Percentiles rank a stretch among this genome's conserved stretches.
phyloP scores from a whole-genome alignment of 2,888 invertebrate species.

The Heliconius ethilla region DNA sequence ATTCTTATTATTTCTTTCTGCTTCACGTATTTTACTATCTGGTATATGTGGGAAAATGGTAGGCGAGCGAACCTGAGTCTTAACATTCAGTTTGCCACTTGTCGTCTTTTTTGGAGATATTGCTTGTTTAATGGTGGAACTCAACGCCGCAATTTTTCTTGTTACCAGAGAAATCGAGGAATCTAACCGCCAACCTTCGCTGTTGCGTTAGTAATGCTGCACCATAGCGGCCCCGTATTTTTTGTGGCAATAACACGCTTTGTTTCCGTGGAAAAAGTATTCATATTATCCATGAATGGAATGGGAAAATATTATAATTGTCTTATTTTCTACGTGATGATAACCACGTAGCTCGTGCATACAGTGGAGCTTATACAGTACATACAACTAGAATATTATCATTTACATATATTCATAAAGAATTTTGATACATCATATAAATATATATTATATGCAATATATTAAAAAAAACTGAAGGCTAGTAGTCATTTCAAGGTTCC shows the following conservation, averaged over 20 bases:
- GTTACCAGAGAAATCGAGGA: not conserved
- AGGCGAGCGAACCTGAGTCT: not conserved
- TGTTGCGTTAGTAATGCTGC: not conserved
- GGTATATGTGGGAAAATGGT: too few relatives aligned
- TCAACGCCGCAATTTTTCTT: not conserved
- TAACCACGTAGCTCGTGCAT: not conserved
- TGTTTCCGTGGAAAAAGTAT: not conserved
- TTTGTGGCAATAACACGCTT: not conserved
- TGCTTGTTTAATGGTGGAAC: not conserved
- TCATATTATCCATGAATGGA: not conserved
- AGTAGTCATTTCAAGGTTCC: too few relatives aligned
- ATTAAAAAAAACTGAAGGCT: too few relatives aligned
- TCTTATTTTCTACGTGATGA: conserved; percentile 3
- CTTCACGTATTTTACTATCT: not conserved
- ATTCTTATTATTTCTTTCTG: not conserved
- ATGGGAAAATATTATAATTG: not conserved
- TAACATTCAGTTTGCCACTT: not conserved
- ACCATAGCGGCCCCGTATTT: not conserved
- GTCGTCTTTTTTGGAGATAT: too few relatives aligned
- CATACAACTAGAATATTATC: not conserved
- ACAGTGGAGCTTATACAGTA: not conserved
- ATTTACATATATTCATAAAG: not conserved
- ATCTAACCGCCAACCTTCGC: not conserved
- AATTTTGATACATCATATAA: too few relatives aligned
- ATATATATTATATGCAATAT: too few relatives aligned